These are phyloP conservation scores for Luidia sarsii DNA, from an alignment of 53 echinoderm and acorn worm species.

Conservation along the genomic window DNA sequence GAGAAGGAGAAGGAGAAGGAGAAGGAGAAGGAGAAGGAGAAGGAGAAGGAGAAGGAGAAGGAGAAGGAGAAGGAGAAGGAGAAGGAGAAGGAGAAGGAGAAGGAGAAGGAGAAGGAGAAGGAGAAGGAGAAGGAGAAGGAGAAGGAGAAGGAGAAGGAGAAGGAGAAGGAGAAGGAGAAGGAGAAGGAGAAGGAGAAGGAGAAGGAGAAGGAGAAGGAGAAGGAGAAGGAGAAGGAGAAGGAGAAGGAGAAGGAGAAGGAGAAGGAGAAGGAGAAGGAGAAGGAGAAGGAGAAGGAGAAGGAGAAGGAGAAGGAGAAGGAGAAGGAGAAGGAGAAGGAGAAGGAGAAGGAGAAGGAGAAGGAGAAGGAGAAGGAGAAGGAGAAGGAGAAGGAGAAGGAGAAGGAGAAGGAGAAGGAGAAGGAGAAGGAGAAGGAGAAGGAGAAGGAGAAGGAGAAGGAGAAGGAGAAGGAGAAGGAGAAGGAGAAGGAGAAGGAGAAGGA, in stretches of 20 bases:
- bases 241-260: background rate
- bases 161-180: background rate
- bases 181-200: background rate
- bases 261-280: background rate
- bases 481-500: background rate
- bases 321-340: background rate
- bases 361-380: background rate
- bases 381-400: background rate
- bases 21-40: background rate
- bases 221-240: background rate
- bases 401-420: background rate
- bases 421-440: background rate
- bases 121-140: background rate
- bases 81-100: background rate
- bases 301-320: background rate
- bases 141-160: background rate
- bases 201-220: background rate
- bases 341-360: background rate
- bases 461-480: background rate
- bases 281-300: background rate
- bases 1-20: background rate
- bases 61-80: background rate
- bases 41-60: background rate
- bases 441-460: background rate
- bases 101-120: background rate